Evolutionary conservation across 2,888 invertebrate species (phyloP).

Genomic region (Hyles lineata): DNA sequence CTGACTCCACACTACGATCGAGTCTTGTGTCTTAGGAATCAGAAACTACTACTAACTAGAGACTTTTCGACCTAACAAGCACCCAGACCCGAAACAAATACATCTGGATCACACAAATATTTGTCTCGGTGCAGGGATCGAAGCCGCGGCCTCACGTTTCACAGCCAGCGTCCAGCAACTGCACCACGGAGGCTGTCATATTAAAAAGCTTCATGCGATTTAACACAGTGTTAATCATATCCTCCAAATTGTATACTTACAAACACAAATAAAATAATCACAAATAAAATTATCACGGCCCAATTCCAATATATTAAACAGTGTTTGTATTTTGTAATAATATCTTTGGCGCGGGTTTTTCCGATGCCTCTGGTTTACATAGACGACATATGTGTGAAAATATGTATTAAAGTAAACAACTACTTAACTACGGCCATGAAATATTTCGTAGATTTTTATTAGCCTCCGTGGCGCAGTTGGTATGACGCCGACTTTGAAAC

Average conservation of each 20-base stretch:
- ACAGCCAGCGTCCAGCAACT: too few relatives aligned
- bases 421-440: neutral
- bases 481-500: neutral
- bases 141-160: too few relatives aligned
- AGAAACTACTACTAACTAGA: too few relatives aligned
- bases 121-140: too few relatives aligned
- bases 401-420: neutral
- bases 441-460: neutral
- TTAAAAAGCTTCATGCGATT: slow-evolving; percentile 2
- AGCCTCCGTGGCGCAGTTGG: too few relatives aligned
- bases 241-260: too few relatives aligned
- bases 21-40: too few relatives aligned
- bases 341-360: neutral
- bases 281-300: neutral
- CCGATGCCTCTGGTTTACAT: neutral
- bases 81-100: too few relatives aligned
- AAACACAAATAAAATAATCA: neutral
- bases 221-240: neutral
- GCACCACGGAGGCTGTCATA: too few relatives aligned
- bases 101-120: too few relatives aligned
- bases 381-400: neutral
- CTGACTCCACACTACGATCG: too few relatives aligned
- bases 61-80: too few relatives aligned
- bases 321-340: neutral
- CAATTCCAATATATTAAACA: neutral